phyloP scores from a whole-genome alignment of 2,113 vertebrate genomes.

The Indicator indicator region DNA sequence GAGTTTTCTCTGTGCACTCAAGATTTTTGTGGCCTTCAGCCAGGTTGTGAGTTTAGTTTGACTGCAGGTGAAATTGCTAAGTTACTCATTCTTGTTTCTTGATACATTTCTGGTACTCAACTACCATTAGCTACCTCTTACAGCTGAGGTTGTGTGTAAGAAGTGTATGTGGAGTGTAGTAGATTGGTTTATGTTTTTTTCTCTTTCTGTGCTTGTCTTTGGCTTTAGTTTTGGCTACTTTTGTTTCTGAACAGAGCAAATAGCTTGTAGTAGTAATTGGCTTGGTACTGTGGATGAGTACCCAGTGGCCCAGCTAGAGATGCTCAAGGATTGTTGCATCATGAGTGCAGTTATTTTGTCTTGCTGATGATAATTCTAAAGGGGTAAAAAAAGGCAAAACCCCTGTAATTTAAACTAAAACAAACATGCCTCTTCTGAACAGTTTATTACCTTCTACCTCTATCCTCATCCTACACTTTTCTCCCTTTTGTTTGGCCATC shows the following conservation, averaged over 20 bases:
- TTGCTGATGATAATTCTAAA: not conserved
- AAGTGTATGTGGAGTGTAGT: not conserved
- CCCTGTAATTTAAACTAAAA: not conserved
- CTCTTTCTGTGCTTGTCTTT: not conserved
- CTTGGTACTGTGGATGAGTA: not conserved
- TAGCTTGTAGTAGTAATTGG: not conserved
- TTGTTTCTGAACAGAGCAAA: not conserved
- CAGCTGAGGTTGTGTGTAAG: not conserved
- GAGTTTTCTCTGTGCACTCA: not conserved
- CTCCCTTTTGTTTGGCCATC: not conserved
- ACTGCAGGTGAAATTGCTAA: not conserved
- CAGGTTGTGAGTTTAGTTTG: not conserved
- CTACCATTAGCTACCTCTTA: not conserved
- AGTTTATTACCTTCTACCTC: not conserved
- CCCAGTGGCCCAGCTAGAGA: not conserved
- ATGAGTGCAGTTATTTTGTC: not conserved
- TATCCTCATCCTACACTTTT: not conserved
- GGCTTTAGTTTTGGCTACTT: not conserved
- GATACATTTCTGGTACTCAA: not conserved
- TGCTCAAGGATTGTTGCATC: not conserved
- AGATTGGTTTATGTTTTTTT: not conserved
- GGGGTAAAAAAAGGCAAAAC: not conserved
- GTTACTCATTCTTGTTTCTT: not conserved
- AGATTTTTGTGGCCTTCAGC: not conserved
- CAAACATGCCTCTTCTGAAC: not conserved